A percentile compares a stretch with the other conserved stretches of the same genome.
Conservation (phyloP, 2,888 invertebrate genomes). For the Rhodophaea formosa region DNA sequence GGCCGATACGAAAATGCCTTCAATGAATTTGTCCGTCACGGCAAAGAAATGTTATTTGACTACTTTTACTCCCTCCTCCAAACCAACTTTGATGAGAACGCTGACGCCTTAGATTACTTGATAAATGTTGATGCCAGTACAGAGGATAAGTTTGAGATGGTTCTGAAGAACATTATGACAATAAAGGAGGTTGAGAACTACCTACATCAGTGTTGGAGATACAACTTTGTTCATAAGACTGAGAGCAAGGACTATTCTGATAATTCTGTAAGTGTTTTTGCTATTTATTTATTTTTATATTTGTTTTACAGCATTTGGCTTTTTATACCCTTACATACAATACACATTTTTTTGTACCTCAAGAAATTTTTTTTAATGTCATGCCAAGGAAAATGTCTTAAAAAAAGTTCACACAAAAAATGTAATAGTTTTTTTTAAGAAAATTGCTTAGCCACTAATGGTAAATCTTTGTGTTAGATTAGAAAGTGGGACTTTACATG, state of each 20-base stretch:
- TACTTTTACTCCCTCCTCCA: constrained; percentile 47
- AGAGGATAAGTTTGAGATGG: constrained; percentile 65
- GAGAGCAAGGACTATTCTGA: constrained; percentile 43
- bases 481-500: too few relatives aligned
- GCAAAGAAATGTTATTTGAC: constrained; percentile 66
- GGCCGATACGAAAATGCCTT: constrained; percentile 63
- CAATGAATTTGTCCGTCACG: constrained; percentile 62
- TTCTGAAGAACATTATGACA: constrained; percentile 50
- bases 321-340: too few relatives aligned
- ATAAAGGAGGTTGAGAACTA: constrained; percentile 69
- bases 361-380: too few relatives aligned
- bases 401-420: too few relatives aligned
- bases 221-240: constrained; percentile 55
- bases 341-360: too few relatives aligned
- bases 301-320: not conserved
- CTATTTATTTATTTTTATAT: too few relatives aligned
- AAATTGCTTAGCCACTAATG: too few relatives aligned
- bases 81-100: constrained; percentile 37
- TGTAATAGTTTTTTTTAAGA: too few relatives aligned
- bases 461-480: too few relatives aligned
- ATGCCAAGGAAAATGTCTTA: too few relatives aligned
- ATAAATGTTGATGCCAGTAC: constrained; percentile 61
- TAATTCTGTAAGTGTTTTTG: constrained; percentile 45
- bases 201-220: constrained; percentile 68
- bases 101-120: constrained; percentile 53